Evolutionary conservation across 2,113 vertebrate genomes (phyloP).

Genomic region (Notiomystis cincta): DNA sequence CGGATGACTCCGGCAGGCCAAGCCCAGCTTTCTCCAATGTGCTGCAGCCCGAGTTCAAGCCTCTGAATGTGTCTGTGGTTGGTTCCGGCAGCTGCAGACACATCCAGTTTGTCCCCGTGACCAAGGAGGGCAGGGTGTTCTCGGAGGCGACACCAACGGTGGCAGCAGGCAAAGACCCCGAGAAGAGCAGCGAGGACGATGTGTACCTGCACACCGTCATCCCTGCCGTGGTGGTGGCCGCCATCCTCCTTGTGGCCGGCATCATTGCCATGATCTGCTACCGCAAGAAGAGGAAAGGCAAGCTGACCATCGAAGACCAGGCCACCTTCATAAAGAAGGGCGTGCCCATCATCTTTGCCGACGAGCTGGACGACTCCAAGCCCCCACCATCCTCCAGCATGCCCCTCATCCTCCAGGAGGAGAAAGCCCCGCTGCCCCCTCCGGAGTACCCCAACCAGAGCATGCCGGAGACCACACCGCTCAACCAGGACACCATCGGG

Average conservation of each 20-base stretch:
- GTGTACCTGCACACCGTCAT: constrained; percentile 95
- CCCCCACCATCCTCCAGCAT: constrained; percentile 94
- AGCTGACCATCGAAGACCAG: constrained; percentile 94
- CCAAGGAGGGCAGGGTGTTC: constrained; percentile 52
- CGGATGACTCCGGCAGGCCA: constrained; percentile 79
- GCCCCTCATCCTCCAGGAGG: constrained; percentile 95
- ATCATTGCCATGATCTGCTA: constrained; percentile 97
- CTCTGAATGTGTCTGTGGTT: constrained; percentile 79
- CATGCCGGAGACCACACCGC: constrained; percentile 87
- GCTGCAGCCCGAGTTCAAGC: constrained; percentile 90
- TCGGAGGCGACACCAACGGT: constrained; percentile 59
- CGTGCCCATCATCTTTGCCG: constrained; percentile 95
- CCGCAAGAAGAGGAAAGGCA: constrained; percentile 93
- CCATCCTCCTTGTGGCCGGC: constrained; percentile 90
- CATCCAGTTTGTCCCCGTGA: constrained; percentile 82
- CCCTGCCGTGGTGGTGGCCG: constrained; percentile 91
- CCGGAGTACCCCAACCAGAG: constrained; percentile 91
- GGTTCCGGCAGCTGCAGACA: constrained; percentile 85
- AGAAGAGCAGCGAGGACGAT: constrained; percentile 86
- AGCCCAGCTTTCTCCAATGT: constrained; percentile 77
- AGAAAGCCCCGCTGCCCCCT: constrained; percentile 92
- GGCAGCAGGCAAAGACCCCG: constrained; percentile 76
- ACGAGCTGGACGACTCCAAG: constrained; percentile 94
- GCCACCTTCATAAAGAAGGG: constrained; percentile 98
- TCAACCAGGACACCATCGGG: constrained; percentile 89